These are phyloP conservation scores for Tinamus guttatus DNA, from an alignment of 2,113 vertebrate species.

Conservation along the genomic window DNA sequence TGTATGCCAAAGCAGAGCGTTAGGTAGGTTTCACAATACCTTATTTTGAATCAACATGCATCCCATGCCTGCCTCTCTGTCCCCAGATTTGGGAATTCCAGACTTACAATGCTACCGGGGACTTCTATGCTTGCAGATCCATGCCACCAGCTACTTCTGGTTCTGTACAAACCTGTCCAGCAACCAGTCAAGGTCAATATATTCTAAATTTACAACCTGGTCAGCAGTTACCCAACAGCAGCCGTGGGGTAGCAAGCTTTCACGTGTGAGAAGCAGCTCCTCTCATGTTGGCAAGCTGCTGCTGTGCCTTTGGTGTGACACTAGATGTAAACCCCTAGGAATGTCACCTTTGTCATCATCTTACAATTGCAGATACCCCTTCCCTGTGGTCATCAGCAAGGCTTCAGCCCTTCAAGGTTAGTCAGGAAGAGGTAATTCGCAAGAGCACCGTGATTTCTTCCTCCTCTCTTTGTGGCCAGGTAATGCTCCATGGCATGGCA, in stretches of 20 bases:
- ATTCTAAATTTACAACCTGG: not conserved
- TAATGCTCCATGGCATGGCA: not conserved
- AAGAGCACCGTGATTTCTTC: not conserved
- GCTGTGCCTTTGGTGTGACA: not conserved
- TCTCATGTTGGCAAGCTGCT: not conserved
- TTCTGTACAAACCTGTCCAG: not conserved
- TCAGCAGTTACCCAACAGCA: not conserved
- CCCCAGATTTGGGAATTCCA: not conserved
- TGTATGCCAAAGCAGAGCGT: not conserved
- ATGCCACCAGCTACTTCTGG: not conserved
- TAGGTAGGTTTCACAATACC: not conserved
- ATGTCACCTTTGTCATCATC: not conserved
- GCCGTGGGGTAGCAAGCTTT: not conserved
- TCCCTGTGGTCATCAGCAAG: not conserved
- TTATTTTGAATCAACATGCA: not conserved
- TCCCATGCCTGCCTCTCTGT: not conserved
- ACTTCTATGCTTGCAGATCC: not conserved
- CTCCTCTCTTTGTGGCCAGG: not conserved
- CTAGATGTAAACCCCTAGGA: not conserved
- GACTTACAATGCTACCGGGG: not conserved
- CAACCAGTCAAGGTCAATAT: not conserved
- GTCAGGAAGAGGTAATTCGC: not conserved
- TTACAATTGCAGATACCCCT: not conserved
- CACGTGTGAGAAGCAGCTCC: not conserved
- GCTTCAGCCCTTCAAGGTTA: not conserved